Conservation (phyloP, 2,888 invertebrate species). For the Himalopsyche tibetana region DNA sequence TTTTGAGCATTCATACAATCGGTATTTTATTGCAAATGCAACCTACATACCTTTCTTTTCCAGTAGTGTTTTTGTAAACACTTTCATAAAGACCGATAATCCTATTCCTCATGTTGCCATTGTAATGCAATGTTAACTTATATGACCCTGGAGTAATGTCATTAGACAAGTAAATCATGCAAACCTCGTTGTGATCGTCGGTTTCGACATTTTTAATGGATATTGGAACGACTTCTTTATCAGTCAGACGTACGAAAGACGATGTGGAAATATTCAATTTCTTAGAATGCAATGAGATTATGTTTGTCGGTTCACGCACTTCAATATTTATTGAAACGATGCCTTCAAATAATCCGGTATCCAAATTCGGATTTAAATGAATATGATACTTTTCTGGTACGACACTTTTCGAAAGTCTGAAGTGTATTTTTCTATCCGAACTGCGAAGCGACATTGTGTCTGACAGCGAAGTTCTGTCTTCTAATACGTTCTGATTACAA, state of each 20-base stretch:
- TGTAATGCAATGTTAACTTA: slow-evolving; percentile 78
- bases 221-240: slow-evolving; percentile 67
- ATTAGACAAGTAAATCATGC: slow-evolving; percentile 70
- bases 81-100: slow-evolving; percentile 87
- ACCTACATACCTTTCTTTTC: slow-evolving; percentile 48
- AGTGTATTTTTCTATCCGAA: not conserved
- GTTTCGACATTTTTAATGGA: slow-evolving; percentile 69
- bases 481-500: not conserved
- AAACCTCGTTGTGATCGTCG: slow-evolving; percentile 71
- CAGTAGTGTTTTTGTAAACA: slow-evolving; percentile 73
- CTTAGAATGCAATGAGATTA: slow-evolving; percentile 78
- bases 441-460: not conserved
- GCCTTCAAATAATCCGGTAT: slow-evolving; percentile 66
- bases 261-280: slow-evolving; percentile 76
- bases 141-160: slow-evolving; percentile 71
- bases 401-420: slow-evolving; percentile 70
- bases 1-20: not conserved
- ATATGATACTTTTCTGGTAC: slow-evolving; percentile 72
- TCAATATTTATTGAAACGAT: slow-evolving; percentile 71
- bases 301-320: slow-evolving; percentile 71
- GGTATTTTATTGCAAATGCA: not conserved
- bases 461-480: not conserved
- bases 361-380: slow-evolving; percentile 66
- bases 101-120: slow-evolving; percentile 80
- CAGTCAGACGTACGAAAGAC: slow-evolving; percentile 67